Evolutionary conservation across 2,113 vertebrate genomes (phyloP), one percentile per base, ranked within the genome.

Genomic region (Tenrec ecaudatus): DNA sequence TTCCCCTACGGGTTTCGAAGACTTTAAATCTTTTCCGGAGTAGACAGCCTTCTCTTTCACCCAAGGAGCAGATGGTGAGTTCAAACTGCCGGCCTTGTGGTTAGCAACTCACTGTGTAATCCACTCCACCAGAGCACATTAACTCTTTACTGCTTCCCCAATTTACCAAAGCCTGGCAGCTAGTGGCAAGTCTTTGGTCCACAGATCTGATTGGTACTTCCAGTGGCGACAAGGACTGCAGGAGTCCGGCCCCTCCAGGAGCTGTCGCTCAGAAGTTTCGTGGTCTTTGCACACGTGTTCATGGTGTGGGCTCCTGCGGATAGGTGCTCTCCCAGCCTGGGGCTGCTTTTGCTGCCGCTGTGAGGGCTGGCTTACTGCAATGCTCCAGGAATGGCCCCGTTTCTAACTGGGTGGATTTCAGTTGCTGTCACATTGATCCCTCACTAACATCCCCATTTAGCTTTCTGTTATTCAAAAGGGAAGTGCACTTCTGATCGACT

Each of bases 331-430:
- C 3, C 17, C 33, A 20, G 22, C 17, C 22, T 58, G 33, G 83
- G 19, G 47, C 83, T 81, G 8, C 90, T 89, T 47, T 89, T 83
- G 31, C 69, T 86, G 71, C 20, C 73, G 64, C 36, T 92, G 86
- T 86, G 76, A 82, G 60, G 33, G 8, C 31, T 94, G 64, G n/a
- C 53, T 5, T 53, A 53, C 47, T 53, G 47, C 47, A 53, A 83
- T 62, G 71, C 25, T 33, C 81, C 27, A 33, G 10, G 47, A 78
- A 33, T 22, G 57, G 40, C 76, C 68, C 38, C 2, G 5, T 71
- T 87, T 88, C 58, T 25, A 82, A 0, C 9, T 36, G 57, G 9
- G 47, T 53, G 47, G 47, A 53, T 53, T 53, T 53, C 12, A 53
- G 12, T 5, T 53, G 47, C 47, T 14, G 11, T 53, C 47, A 53